A percentile compares a stretch with the other conserved stretches of the same genome.
phyloP scores from a whole-genome alignment of 2,797 vertebrate species.

The Periparus ater region DNA sequence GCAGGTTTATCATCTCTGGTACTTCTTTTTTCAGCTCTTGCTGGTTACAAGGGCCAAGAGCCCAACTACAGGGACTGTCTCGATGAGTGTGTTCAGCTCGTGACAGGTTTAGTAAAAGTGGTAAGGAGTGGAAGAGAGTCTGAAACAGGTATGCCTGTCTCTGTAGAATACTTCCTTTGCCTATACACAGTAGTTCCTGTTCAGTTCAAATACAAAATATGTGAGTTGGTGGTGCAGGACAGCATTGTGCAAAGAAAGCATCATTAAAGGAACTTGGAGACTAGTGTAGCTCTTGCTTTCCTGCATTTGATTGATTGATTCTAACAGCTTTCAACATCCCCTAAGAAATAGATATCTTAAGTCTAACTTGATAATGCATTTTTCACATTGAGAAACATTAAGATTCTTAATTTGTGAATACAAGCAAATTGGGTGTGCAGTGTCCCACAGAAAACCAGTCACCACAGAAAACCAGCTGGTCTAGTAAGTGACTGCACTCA shows the following conservation, averaged over 20 bases:
- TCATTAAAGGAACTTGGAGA: not conserved
- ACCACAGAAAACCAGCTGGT: not conserved
- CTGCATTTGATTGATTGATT: not conserved
- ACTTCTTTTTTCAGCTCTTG: not conserved
- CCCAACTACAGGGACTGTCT: not conserved
- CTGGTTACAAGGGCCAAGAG: not conserved
- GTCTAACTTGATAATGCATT: not conserved
- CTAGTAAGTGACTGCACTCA: not conserved
- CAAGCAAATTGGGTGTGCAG: not conserved
- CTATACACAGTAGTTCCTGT: not conserved
- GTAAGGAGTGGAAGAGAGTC: not conserved
- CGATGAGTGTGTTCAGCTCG: not conserved
- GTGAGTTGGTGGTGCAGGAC: not conserved
- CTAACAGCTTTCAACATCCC: not conserved
- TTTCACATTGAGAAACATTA: not conserved
- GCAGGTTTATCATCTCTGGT: not conserved
- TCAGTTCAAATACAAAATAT: not conserved
- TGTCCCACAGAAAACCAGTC: not conserved
- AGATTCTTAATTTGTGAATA: not conserved
- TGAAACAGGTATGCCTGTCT: not conserved
- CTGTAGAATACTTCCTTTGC: not conserved
- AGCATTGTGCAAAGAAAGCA: not conserved
- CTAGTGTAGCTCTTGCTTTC: not conserved
- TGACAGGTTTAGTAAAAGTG: not conserved
- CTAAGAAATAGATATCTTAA: not conserved